Evolutionary conservation across 1,140 invertebrate genomes (phyloP), one percentile per base, ranked within the genome.

Genomic region (Cydia strobilella): DNA sequence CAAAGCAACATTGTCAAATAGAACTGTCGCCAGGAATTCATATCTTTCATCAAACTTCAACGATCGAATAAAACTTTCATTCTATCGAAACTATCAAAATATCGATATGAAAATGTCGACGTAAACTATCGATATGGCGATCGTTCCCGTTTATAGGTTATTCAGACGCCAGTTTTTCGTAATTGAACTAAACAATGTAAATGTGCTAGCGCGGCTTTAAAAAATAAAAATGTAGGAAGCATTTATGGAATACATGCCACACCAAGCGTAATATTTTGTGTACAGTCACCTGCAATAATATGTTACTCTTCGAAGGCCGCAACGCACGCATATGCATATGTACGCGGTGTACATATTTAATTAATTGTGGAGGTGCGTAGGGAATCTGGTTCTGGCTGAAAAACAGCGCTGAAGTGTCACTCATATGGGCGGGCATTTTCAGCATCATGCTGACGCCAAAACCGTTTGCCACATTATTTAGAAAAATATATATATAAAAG

Each of bases 1-100:
- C 65, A 69, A 69, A 69, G 31, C 65, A 42, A 69, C 65, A 69
- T 35, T 69, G 65, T 69, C 7, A 18, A 12, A 69, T 20, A 69
- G 27, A 69, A 69, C 31, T 69, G 65, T 69, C 65, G 27, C 35
- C 65, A 42, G 31, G 65, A 69, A 69, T 69, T 69, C 65, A 69
- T 69, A 69, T 69, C 65, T 69, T 69, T 69, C 65, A 69, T 35
- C 65, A 39, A 31, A 35, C 65, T 35, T 69, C 65, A 69, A 69
- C 65, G 65, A 69, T 35, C 65, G 31, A 69, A 69, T 69, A 69
- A 69, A 69, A 69, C 65, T 35, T 69, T 69, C 65, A 69, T 69
- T 69, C 27, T 35, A 35, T 69, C 65, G 65, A 69, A 69, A 69
- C 65, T 69, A 69, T 69, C 63, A 35, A 66, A 66, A 66, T 66